Conservation (phyloP, 2,113 vertebrate genomes). For the Azemiops feae region DNA sequence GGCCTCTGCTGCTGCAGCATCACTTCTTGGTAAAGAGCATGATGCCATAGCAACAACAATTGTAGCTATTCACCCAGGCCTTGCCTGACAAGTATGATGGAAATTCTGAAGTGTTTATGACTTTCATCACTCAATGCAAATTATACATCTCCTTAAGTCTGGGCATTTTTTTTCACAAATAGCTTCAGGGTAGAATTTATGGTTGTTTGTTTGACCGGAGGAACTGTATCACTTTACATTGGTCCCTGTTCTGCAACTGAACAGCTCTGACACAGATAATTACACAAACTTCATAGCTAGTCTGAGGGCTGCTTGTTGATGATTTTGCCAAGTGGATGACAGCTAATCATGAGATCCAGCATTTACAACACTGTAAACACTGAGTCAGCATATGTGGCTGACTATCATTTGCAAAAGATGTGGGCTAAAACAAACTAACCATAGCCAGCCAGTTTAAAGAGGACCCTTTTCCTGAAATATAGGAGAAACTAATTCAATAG, state of each 20-base stretch:
- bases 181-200: not conserved
- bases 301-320: not conserved
- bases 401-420: not conserved
- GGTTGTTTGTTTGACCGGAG: not conserved
- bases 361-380: not conserved
- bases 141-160: not conserved
- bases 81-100: not conserved
- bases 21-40: not conserved
- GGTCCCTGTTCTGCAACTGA: not conserved
- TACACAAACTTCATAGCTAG: not conserved
- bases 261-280: not conserved
- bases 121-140: not conserved
- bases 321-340: not conserved
- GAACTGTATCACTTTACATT: not conserved
- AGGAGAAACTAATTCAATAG: not conserved
- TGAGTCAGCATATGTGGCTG: not conserved
- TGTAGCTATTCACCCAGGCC: not conserved
- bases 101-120: not conserved
- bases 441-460: not conserved
- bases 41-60: not conserved
- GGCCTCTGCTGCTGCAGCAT: not conserved
- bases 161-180: not conserved
- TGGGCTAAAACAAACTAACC: not conserved
- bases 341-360: not conserved
- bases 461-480: not conserved